These are phyloP conservation scores for Euura saliciscinereae DNA, from an alignment of 1,140 invertebrate species.

Conservation along the genomic window DNA sequence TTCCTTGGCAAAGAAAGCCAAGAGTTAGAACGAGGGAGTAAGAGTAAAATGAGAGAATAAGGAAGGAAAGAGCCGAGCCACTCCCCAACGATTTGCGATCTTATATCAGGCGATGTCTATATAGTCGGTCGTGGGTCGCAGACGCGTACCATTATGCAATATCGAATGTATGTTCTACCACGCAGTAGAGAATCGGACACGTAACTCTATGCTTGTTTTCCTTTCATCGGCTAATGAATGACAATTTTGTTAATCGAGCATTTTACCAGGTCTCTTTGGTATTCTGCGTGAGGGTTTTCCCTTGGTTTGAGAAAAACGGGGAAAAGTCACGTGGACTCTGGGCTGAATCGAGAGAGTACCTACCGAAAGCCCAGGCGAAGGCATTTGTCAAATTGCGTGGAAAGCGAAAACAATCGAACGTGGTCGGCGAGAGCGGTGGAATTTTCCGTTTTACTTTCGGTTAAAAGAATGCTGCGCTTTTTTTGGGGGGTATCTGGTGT, in stretches of 20 bases:
- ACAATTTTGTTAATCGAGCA: no score
- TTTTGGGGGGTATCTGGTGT: conserved; percentile 13
- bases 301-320: no score
- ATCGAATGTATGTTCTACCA: background rate
- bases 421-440: background rate
- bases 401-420: conserved; percentile 13
- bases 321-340: no score
- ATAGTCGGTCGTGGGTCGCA: background rate
- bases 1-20: background rate
- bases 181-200: no score
- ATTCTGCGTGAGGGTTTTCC: background rate
- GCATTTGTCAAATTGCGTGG: conserved; percentile 12
- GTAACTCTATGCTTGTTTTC: no score
- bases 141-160: background rate
- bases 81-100: background rate
- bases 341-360: background rate
- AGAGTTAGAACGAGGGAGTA: background rate
- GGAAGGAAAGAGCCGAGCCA: background rate
- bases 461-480: background rate
- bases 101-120: background rate
- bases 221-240: no score
- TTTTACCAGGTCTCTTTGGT: background rate
- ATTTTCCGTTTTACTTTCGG: conserved; percentile 13
- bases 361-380: background rate
- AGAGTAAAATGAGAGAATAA: background rate